Evolutionary conservation across 2,888 invertebrate genomes (phyloP), one percentile per base, ranked within the genome.

Genomic region (Holacanthella duospinosa): DNA sequence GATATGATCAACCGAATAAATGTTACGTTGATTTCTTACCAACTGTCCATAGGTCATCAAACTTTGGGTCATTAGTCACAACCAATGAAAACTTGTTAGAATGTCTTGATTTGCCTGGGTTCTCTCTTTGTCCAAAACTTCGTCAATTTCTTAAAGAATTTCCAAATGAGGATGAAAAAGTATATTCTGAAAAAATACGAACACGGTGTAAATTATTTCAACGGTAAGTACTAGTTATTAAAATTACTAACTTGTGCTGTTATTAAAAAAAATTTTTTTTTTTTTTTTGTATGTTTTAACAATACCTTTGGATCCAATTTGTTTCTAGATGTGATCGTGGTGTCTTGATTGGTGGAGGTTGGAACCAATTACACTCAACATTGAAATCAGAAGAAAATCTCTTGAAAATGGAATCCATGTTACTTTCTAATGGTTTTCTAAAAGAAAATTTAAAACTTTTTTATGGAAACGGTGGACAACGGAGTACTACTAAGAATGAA

Each of bases 1-100:
- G 66, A 29, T 62, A 63, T 57, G n/a, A n/a, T n/a, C 67, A 67
- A 29, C 66, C 73, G 73, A 29, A 73, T 75, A 71, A 78, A 27
- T 80, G 80, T 71, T 79, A 80, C 73, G 76, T 80, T 66, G 77
- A 79, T 72, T 80, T 80, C 70, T 75, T 80, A 26, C 81, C 81
- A 0, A 74, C 79, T 56, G 80, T 78, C 9, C 74, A 77, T 61
- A 67, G 74, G 27, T 72, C 73, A 28, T 66, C 62, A 53, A n/a
- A n/a, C n/a, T 56, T 71, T 73, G 61, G 68, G 66, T 36, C 69
- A 73, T 29, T 72, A 78, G 36, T 24, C n/a, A 74, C 54, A 77
- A 77, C 2, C 77, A 76, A 66, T 74, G 77, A 58, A 29, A 68
- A 72, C 65, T 62, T 72, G 55, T 63, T 72, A 57, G 68, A 68